Evolutionary conservation across 1,140 invertebrate genomes (phyloP).

Genomic region (Caenorhabditis remanei): DNA sequence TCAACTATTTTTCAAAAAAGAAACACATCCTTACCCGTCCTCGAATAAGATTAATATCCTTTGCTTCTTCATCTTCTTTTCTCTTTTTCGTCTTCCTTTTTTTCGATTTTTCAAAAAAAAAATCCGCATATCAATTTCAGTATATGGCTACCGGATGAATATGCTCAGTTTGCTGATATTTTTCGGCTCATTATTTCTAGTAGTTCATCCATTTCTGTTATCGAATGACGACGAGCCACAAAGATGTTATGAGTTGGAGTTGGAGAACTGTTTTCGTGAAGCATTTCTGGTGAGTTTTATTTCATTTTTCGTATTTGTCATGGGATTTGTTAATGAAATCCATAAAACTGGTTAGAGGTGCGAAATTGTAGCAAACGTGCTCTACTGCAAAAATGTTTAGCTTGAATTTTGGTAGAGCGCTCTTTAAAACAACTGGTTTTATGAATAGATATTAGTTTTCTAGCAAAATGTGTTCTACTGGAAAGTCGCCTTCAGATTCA

Average conservation of each 20-base stretch:
- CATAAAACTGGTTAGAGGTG: too few species aligned
- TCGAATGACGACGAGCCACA: conserved; percentile 44
- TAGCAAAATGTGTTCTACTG: too few species aligned
- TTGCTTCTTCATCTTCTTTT: not conserved
- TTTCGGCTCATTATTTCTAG: conserved; percentile 53
- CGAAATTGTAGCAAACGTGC: too few species aligned
- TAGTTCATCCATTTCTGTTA: conserved; percentile 17
- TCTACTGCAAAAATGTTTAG: too few species aligned
- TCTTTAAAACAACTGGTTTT: too few species aligned
- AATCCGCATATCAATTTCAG: conserved; percentile 1
- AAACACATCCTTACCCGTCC: not conserved
- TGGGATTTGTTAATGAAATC: too few species aligned
- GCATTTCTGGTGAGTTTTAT: conserved; percentile 59
- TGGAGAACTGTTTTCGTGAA: conserved; percentile 62
- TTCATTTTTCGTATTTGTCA: not conserved
- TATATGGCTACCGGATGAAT: conserved; percentile 49
- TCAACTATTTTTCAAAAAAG: not conserved
- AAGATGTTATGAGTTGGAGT: conserved; percentile 58
- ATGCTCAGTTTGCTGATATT: conserved; percentile 39
- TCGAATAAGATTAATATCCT: not conserved
- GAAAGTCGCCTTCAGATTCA: too few species aligned
- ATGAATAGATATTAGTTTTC: too few species aligned
- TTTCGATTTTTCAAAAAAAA: too few species aligned
- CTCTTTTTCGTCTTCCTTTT: not conserved
- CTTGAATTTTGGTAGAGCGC: too few species aligned